A percentile compares a stretch with the other conserved stretches of the same genome.
Evolutionary conservation across 2,888 invertebrate species (phyloP).

Genomic region (Mesoligia furuncula): DNA sequence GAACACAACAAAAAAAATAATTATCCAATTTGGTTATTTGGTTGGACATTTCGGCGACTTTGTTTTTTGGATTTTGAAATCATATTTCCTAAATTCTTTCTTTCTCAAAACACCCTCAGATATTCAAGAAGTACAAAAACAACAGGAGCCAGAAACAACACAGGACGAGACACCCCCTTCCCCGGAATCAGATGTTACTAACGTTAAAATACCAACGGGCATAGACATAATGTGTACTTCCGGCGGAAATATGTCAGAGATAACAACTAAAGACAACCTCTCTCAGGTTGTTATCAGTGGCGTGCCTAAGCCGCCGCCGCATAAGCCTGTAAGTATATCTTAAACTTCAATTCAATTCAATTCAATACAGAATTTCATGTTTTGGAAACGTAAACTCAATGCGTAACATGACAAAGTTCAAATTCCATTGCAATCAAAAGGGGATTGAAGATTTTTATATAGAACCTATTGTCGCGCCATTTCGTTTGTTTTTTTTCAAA

Average conservation of each 20-base stretch:
- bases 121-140: conserved; percentile 44
- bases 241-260: conserved; percentile 65
- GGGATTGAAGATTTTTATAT: neutral
- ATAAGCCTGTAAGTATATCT: conserved; percentile 67
- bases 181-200: conserved; percentile 42
- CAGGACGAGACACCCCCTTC: neutral
- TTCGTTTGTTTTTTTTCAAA: no score
- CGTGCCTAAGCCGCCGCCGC: conserved; percentile 68
- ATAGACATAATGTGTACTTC: conserved; percentile 71
- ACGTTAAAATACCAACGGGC: conserved; percentile 63
- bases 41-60: no score
- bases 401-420: neutral
- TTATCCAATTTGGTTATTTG: no score
- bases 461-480: no score
- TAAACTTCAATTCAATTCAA: no score
- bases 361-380: neutral
- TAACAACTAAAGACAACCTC: conserved; percentile 64
- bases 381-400: neutral
- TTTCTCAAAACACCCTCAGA: conserved; percentile 29
- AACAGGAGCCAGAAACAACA: neutral
- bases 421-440: neutral
- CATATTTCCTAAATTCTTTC: neutral
- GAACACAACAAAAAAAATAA: no score
- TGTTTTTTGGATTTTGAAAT: neutral
- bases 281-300: conserved; percentile 72